Conservation (phyloP, 2,888 invertebrate species). For the Phragmatobia fuliginosa region DNA sequence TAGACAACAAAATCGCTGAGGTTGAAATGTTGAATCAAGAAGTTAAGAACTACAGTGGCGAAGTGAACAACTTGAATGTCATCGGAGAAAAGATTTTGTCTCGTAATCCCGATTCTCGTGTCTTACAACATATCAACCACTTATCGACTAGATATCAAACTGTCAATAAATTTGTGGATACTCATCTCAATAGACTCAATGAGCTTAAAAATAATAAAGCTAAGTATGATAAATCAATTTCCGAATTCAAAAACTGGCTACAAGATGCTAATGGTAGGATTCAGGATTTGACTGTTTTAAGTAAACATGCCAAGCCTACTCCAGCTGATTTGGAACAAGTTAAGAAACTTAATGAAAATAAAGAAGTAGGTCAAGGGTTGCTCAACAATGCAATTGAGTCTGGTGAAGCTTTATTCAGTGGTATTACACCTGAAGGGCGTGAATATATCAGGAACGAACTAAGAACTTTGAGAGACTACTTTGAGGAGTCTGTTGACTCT, state of each 20-base stretch:
- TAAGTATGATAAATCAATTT: constrained; percentile 89
- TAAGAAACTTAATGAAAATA: constrained; percentile 90
- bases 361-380: constrained; percentile 92
- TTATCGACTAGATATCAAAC: constrained; percentile 92
- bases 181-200: constrained; percentile 90
- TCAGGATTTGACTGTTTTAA: constrained; percentile 89
- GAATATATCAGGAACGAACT: constrained; percentile 94
- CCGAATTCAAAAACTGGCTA: constrained; percentile 93
- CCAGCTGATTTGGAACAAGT: constrained; percentile 92
- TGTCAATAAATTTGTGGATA: constrained; percentile 89
- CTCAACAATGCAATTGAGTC: constrained; percentile 93
- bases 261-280: constrained; percentile 91
- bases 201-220: constrained; percentile 90
- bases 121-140: constrained; percentile 93
- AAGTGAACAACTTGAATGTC: constrained; percentile 89
- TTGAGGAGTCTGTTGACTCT: constrained; percentile 94
- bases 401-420: constrained; percentile 95
- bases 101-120: constrained; percentile 93
- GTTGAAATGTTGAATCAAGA: constrained; percentile 88
- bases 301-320: constrained; percentile 92
- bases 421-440: constrained; percentile 94
- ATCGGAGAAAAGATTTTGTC: constrained; percentile 91
- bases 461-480: constrained; percentile 92
- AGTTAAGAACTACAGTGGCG: constrained; percentile 88
- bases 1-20: constrained; percentile 90